Percentiles rank a stretch among this genome's conserved stretches.
These are phyloP conservation scores for Scomber japonicus DNA, from an alignment of 2,113 vertebrate genomes.

Conservation along the genomic window DNA sequence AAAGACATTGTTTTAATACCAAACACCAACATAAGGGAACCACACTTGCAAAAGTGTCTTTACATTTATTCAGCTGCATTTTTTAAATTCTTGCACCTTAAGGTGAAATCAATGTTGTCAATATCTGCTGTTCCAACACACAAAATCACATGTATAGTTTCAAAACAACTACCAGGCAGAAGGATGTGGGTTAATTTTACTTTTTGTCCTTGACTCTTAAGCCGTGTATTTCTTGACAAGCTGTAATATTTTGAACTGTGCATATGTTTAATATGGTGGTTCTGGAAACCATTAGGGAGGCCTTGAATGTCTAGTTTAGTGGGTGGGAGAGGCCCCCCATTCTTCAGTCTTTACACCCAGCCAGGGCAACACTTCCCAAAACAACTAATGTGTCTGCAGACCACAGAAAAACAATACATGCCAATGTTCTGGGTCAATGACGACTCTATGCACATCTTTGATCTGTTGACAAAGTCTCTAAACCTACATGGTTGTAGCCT, in stretches of 20 bases:
- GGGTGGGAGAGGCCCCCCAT: background rate
- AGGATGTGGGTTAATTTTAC: constrained; percentile 29
- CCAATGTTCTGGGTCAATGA: background rate
- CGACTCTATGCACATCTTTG: background rate
- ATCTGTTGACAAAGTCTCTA: constrained; percentile 5
- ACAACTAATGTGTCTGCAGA: constrained; percentile 4
- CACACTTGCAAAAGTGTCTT: background rate
- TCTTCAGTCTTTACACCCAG: constrained; percentile 14
- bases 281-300: constrained; percentile 56
- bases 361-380: background rate
- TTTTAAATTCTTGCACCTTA: background rate
- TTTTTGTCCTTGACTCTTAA: background rate
- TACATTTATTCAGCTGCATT: background rate
- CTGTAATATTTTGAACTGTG: constrained; percentile 10
- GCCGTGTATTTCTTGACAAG: background rate
- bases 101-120: constrained; percentile 17
- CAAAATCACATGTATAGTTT: background rate
- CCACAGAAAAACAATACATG: constrained; percentile 3
- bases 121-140: constrained; percentile 1
- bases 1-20: background rate
- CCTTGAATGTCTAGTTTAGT: constrained; percentile 1
- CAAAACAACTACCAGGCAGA: constrained; percentile 6
- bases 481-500: background rate
- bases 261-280: constrained; percentile 10
- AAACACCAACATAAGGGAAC: constrained; percentile 2